Evolutionary conservation across 2,113 vertebrate genomes (phyloP).

Genomic region (Rana temporaria): DNA sequence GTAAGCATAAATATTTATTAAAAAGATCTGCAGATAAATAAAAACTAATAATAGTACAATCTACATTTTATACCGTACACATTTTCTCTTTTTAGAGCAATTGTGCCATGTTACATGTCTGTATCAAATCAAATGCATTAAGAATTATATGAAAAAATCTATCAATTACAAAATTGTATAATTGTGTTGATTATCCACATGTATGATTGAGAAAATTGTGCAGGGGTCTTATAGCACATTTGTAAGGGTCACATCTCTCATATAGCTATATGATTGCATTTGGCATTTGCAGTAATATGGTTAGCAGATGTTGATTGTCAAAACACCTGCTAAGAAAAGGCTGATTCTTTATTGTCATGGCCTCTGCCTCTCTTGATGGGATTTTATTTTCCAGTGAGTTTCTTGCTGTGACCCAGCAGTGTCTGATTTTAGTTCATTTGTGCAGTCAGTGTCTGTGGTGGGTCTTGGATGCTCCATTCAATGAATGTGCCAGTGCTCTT

Average conservation of each 20-base stretch:
- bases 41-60: too few relatives aligned
- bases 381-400: conserved; percentile 71
- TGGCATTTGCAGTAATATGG: conserved; percentile 71
- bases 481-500: conserved; percentile 67
- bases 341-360: conserved; percentile 70
- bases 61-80: too few relatives aligned
- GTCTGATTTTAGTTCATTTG: conserved; percentile 70
- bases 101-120: too few relatives aligned
- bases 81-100: too few relatives aligned
- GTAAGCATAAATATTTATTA: too few relatives aligned
- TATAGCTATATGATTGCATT: conserved; percentile 68
- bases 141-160: too few relatives aligned
- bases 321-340: conserved; percentile 80
- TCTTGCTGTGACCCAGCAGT: conserved; percentile 71
- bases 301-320: conserved; percentile 75
- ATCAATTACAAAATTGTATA: not conserved
- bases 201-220: not conserved
- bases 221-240: conserved; percentile 63
- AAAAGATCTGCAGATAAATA: too few relatives aligned
- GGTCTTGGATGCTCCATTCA: conserved; percentile 71
- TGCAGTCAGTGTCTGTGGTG: conserved; percentile 71
- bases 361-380: conserved; percentile 62
- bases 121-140: too few relatives aligned
- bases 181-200: not conserved
- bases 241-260: conserved; percentile 68